These are phyloP conservation scores for Neosilurus hyrtlii DNA, from an alignment of 2,797 vertebrate species.

Conservation along the genomic window DNA sequence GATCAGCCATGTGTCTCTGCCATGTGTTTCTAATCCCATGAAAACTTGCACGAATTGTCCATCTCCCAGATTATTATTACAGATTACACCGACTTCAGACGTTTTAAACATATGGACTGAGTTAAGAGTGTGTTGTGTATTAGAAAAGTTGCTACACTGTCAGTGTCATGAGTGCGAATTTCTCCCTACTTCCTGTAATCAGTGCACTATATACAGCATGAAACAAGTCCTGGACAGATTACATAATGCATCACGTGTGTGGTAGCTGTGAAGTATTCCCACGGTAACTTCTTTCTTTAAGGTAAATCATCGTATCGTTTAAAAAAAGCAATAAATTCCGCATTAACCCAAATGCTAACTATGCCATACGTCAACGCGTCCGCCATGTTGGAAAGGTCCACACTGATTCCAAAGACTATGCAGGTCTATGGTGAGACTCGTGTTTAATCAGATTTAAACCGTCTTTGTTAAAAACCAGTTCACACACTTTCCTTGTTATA, in stretches of 20 bases:
- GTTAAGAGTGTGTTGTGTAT: background rate
- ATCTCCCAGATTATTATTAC: background rate
- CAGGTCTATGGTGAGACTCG: background rate
- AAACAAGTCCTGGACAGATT: background rate
- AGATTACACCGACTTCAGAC: background rate
- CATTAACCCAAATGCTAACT: background rate
- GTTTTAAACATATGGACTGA: background rate
- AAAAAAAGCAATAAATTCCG: background rate
- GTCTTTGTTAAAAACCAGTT: background rate
- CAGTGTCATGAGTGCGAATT: background rate
- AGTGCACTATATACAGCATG: background rate
- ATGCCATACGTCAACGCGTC: background rate
- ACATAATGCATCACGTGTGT: background rate
- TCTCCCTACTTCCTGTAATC: background rate
- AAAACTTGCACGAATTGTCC: too few species aligned
- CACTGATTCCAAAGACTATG: background rate
- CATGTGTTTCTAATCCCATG: background rate
- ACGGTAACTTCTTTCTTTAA: background rate
- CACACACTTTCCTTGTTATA: background rate
- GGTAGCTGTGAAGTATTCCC: background rate
- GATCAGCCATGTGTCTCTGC: background rate
- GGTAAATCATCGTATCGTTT: background rate
- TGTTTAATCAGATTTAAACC: background rate
- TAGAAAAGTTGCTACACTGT: background rate
- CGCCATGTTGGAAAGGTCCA: conserved; percentile 16